Percentiles rank a stretch among this genome's conserved stretches.
Conservation (phyloP, 2,888 invertebrate species). For the Eulithis testata region DNA sequence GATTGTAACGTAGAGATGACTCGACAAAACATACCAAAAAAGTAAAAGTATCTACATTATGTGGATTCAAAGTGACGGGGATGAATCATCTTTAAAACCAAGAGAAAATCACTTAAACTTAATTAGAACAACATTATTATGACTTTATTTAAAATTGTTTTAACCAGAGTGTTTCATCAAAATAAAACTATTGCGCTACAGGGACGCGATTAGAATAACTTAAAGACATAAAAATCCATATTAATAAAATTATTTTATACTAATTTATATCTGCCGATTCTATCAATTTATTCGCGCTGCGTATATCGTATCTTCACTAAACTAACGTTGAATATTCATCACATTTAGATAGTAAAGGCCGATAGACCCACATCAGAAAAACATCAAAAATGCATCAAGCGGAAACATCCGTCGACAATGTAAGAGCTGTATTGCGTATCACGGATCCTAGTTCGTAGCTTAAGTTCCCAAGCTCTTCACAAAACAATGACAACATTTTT, state of each 20-base stretch:
- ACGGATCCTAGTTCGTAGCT: conserved; percentile 54
- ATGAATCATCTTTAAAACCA: no score
- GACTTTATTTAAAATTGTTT: no score
- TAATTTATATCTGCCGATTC: not conserved
- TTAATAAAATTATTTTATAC: not conserved
- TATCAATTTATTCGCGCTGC: conserved; percentile 23
- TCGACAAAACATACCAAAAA: no score
- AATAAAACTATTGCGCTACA: no score
- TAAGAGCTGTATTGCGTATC: conserved; percentile 76
- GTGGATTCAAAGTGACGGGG: no score
- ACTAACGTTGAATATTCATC: conserved; percentile 81
- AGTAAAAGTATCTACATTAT: no score
- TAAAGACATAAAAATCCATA: not conserved
- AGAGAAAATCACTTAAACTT: no score
- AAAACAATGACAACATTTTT: conserved; percentile 24
- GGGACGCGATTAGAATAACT: not conserved
- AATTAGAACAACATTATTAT: no score
- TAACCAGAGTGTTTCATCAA: no score
- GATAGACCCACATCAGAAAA: conserved; percentile 85
- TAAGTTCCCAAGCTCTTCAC: conserved; percentile 42
- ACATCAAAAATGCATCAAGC: conserved; percentile 85
- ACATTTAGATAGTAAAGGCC: conserved; percentile 81
- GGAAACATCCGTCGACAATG: conserved; percentile 80
- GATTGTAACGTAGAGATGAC: no score
- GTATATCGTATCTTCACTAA: conserved; percentile 66